phyloP scores from a whole-genome alignment of 2,113 vertebrate genomes.

The Atlantisia rogersi region DNA sequence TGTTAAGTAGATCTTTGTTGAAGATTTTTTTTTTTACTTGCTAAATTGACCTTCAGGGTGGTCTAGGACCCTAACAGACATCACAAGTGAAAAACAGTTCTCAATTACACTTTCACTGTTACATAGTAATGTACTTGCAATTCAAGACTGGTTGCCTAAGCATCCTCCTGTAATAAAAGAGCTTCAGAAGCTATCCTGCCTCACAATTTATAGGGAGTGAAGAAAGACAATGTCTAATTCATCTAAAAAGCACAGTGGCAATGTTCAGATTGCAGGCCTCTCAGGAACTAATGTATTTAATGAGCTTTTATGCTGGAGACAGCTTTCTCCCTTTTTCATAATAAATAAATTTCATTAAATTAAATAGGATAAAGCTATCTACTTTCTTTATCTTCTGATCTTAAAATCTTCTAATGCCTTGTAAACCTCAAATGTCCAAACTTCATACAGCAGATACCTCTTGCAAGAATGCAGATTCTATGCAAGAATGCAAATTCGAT shows the following conservation, averaged over 20 bases:
- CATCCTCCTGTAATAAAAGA: neutral
- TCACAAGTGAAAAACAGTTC: neutral
- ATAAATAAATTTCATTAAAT: constrained; percentile 76
- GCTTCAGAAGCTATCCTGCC: neutral
- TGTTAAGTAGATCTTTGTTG: neutral
- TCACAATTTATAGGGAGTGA: constrained; percentile 38
- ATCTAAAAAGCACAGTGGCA: constrained; percentile 55
- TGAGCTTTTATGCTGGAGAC: constrained; percentile 79
- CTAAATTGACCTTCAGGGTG: neutral
- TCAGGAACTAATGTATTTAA: constrained; percentile 75
- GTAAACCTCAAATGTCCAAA: constrained; percentile 59
- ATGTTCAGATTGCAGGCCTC: constrained; percentile 61
- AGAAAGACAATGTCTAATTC: constrained; percentile 67
- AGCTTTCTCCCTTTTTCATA: constrained; percentile 64
- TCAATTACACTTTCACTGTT: neutral
- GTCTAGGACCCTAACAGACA: neutral
- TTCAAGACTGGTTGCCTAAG: neutral
- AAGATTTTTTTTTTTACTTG: neutral
- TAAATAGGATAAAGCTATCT: constrained; percentile 71
- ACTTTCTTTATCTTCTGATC: constrained; percentile 54
- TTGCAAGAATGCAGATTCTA: neutral
- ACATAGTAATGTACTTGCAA: neutral
- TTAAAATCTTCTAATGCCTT: constrained; percentile 65
- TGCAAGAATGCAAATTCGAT: neutral
- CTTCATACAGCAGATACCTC: constrained; percentile 13